Percentiles rank a stretch among this genome's conserved stretches.
phyloP scores from a whole-genome alignment of 2,797 vertebrate genomes.

The Anguilla marmorata region DNA sequence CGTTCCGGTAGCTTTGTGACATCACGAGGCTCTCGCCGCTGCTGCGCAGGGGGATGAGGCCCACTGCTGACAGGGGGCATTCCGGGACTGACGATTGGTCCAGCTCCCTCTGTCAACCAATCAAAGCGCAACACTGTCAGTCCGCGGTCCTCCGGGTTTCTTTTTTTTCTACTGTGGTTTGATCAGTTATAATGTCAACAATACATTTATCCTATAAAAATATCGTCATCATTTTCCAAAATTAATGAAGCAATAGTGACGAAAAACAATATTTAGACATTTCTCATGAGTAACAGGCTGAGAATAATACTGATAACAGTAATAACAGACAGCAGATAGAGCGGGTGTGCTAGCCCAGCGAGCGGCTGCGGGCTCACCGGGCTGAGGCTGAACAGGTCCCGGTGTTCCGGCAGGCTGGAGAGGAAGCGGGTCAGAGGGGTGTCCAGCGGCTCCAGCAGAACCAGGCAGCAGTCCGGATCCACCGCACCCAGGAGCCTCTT shows the following conservation, averaged over 20 bases:
- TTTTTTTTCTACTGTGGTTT: not conserved
- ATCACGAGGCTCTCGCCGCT: conserved; percentile 62
- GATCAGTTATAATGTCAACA: not conserved
- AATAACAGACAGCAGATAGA: not conserved
- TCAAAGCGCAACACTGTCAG: not conserved
- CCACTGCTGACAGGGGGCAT: conserved; percentile 76
- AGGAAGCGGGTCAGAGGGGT: conserved; percentile 80
- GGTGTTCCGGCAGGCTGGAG: conserved; percentile 70
- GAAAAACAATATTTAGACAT: no score
- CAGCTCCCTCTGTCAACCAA: conserved; percentile 64
- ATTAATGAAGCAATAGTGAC: not conserved
- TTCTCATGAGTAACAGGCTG: not conserved
- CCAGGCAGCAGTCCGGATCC: conserved; percentile 64
- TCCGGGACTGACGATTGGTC: conserved; percentile 63
- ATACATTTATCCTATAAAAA: no score
- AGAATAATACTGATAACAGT: no score
- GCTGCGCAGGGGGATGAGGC: conserved; percentile 70
- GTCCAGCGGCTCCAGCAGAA: conserved; percentile 85
- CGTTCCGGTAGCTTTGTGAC: conserved; percentile 66
- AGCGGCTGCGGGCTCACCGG: conserved; percentile 55
- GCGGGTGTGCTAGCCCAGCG: not conserved
- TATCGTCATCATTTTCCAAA: no score
- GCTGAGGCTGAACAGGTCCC: conserved; percentile 74
- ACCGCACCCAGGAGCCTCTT: conserved; percentile 68
- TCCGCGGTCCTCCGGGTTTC: not conserved